A percentile compares a stretch with the other conserved stretches of the same genome.
These are phyloP conservation scores for Drosophila oshimai DNA, from an alignment of 1,140 invertebrate species.

Conservation along the genomic window DNA sequence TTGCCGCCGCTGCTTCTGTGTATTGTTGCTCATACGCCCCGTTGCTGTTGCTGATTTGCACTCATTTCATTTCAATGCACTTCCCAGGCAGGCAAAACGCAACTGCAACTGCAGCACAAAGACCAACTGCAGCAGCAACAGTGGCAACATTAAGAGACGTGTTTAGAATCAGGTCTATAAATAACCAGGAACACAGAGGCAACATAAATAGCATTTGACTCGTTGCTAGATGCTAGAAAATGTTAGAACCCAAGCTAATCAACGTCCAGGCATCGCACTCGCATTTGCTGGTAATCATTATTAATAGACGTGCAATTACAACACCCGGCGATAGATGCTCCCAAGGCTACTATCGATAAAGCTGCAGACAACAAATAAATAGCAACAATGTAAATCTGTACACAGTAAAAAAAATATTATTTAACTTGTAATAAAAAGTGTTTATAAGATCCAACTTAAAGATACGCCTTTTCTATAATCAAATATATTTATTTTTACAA, in stretches of 20 bases:
- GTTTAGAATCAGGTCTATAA: conserved; percentile 72
- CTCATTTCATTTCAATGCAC: conserved; percentile 58
- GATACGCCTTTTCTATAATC: too few relatives aligned
- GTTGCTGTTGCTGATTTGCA: conserved; percentile 49
- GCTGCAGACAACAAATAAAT: conserved; percentile 14
- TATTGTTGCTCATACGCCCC: conserved; percentile 69
- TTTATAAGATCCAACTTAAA: background rate
- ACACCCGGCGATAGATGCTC: conserved; percentile 50
- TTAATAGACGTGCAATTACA: conserved; percentile 75
- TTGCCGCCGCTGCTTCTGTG: conserved; percentile 28
- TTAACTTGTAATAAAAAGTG: background rate
- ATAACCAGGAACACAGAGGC: conserved; percentile 44
- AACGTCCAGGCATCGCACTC: conserved; percentile 39
- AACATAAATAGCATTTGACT: conserved; percentile 72
- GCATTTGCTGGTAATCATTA: conserved; percentile 66
- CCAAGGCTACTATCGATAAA: conserved; percentile 46
- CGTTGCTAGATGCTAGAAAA: conserved; percentile 60
- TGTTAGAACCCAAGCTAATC: conserved; percentile 65
- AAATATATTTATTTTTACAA: too few relatives aligned
- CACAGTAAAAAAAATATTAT: background rate
- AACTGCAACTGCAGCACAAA: conserved; percentile 18
- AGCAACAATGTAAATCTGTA: conserved; percentile 5
- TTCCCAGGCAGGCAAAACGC: conserved; percentile 37
- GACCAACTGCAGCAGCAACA: conserved; percentile 9
- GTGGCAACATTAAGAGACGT: conserved; percentile 47